Conservation (phyloP, 2,888 invertebrate genomes). For the Euspilapteryx auroguttella region DNA sequence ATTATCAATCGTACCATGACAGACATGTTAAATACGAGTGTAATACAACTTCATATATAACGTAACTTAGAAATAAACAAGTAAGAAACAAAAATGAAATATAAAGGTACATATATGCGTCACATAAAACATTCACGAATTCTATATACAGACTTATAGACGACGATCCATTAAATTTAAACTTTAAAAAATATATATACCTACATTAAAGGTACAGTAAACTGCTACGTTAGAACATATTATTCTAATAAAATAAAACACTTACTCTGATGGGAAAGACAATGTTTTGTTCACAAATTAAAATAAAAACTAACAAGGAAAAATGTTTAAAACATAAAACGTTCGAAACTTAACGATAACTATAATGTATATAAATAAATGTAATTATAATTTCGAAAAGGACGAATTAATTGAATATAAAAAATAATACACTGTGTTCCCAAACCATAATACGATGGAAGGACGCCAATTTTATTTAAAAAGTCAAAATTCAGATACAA, state of each 20-base stretch:
- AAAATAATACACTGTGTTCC: too few relatives aligned
- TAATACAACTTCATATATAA: conserved; percentile 35
- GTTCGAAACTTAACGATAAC: too few relatives aligned
- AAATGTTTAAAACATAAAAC: too few relatives aligned
- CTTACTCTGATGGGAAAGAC: too few relatives aligned
- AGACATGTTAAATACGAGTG: conserved; percentile 2
- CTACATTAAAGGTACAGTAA: not conserved
- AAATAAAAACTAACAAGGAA: too few relatives aligned
- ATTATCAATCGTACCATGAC: conserved; percentile 21
- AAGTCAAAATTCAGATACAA: conserved; percentile 10
- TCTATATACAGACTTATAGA: conserved; percentile 25
- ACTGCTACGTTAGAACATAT: too few relatives aligned
- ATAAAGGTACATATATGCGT: conserved; percentile 41
- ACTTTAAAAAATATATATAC: not conserved
- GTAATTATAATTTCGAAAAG: too few relatives aligned
- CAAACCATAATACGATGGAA: too few relatives aligned
- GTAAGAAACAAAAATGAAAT: conserved; percentile 38
- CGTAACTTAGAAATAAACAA: conserved; percentile 13
- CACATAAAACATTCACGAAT: conserved; percentile 55
- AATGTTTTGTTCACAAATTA: too few relatives aligned
- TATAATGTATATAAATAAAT: too few relatives aligned
- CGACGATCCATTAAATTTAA: not conserved
- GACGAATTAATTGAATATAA: too few relatives aligned
- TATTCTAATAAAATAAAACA: too few relatives aligned
- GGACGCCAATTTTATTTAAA: conserved; percentile 32